phyloP scores from a whole-genome alignment of 2,797 vertebrate genomes.

The Lemur catta region DNA sequence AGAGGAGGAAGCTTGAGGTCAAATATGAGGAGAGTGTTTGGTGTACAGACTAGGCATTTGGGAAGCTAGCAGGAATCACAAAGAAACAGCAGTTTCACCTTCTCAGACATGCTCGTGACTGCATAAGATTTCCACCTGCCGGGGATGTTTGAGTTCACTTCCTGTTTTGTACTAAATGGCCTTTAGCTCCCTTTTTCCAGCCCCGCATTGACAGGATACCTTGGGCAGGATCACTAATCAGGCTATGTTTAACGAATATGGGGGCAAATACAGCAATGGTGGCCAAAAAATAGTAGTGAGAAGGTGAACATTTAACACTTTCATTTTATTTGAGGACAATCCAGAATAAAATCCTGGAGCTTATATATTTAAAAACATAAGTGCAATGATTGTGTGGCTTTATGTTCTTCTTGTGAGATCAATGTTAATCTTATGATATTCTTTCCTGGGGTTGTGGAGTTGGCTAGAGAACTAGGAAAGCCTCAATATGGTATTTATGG shows the following conservation, averaged over 20 bases:
- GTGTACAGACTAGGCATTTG: accelerated
- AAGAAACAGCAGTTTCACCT: neutral
- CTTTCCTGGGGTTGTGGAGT: too few relatives aligned
- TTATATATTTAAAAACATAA: neutral
- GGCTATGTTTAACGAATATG: neutral
- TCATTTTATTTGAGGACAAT: neutral
- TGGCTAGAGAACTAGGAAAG: neutral
- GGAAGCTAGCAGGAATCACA: neutral
- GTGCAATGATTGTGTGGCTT: neutral
- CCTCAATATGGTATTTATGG: neutral
- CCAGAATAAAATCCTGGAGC: neutral
- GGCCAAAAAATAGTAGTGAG: neutral
- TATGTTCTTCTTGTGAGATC: neutral
- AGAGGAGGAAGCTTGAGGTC: neutral
- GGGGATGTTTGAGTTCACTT: neutral
- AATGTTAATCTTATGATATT: neutral
- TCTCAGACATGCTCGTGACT: neutral
- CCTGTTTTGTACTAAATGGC: neutral
- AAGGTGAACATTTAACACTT: neutral
- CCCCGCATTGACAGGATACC: accelerated
- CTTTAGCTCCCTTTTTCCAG: neutral
- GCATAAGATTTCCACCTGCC: neutral
- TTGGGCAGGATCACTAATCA: neutral
- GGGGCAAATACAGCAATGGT: accelerated
- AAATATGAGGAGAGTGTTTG: too few relatives aligned